Percentiles rank a stretch among this genome's conserved stretches.
Evolutionary conservation across 2,113 vertebrate genomes (phyloP).

Genomic region (Onychostoma macrolepis): DNA sequence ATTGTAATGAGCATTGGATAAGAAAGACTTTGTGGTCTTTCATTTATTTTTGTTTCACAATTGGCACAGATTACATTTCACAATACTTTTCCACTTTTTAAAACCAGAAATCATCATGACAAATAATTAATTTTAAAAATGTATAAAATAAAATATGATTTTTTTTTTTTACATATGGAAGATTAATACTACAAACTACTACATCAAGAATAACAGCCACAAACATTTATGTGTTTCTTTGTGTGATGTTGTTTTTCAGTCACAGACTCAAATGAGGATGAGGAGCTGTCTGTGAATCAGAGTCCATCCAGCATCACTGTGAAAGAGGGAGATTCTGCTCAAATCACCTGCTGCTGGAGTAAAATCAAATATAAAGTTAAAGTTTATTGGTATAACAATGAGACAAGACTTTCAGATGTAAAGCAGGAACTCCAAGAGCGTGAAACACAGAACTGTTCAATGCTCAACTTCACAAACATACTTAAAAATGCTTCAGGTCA

Average conservation of each 20-base stretch:
- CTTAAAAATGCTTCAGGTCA: neutral
- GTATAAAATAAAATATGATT: neutral
- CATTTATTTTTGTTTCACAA: too few relatives aligned
- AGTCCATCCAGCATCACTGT: neutral
- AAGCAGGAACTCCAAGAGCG: neutral
- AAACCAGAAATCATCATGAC: too few relatives aligned
- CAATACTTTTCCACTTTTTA: too few relatives aligned
- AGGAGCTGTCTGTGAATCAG: slow-evolving; percentile 19
- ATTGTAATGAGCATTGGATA: too few relatives aligned
- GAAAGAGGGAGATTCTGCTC: neutral
- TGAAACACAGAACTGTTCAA: neutral
- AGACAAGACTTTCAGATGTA: neutral
- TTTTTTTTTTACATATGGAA: neutral
- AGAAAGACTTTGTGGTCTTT: too few relatives aligned
- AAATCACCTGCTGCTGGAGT: slow-evolving; percentile 44
- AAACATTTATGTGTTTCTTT: neutral
- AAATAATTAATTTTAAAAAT: neutral
- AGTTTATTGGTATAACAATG: slow-evolving; percentile 36
- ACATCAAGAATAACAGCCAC: neutral
- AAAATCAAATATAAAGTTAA: accelerated
- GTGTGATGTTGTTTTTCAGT: neutral
- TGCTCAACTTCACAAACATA: neutral
- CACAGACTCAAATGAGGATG: neutral
- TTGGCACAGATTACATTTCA: too few relatives aligned
- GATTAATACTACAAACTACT: neutral